Evolutionary conservation across 2,888 invertebrate species (phyloP), one percentile per base, ranked within the genome.

Genomic region (Rhingia rostrata): DNA sequence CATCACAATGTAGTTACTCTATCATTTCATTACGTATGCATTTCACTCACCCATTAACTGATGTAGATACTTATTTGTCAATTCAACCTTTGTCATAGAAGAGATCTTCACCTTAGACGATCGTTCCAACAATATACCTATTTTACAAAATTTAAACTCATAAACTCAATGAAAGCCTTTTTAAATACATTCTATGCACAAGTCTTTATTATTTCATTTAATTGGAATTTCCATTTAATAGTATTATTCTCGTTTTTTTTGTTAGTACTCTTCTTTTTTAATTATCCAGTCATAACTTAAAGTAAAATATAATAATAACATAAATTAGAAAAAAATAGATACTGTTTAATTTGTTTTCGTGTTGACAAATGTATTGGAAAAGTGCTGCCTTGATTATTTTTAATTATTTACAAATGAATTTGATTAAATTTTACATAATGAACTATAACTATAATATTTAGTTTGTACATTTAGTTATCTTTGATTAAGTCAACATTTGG

Each of bases 391-490:
- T 63, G 9, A 45, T 14, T 39, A 7, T 63, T 39, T 39, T 9
- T 7, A 30, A 22, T 70, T 70, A 60, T 70, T 61, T 72, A 61
- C 72, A 72, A 53, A 69, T 58, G 39, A 12, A 2, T 14, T 45
- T 47, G 3, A 7, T 12, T 51, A 39, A 12, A 45, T 33, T 47
- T 63, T 67, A 33, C 51, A 60, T 51, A 49, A 60, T 67, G 51
- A 51, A 66, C 75, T 53, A 51, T 6, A 47, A 43, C 47, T 53
- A 60, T 60, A 75, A 67, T 67, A 75, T 60, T 75, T 67, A 60
- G 53, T 75, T 75, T 75, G 75, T 75, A 75, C 75, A 75, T 75
- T 75, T 60, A 43, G 67, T 67, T 75, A 75, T 75, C 75, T 75
- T 75, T 75, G 75, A 75, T 75, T 66, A 75, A 75, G 75, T 75